Base-by-base conservation (phyloP, 2,797 vertebrate species). In the Tauraco hartlaubi region DNA sequence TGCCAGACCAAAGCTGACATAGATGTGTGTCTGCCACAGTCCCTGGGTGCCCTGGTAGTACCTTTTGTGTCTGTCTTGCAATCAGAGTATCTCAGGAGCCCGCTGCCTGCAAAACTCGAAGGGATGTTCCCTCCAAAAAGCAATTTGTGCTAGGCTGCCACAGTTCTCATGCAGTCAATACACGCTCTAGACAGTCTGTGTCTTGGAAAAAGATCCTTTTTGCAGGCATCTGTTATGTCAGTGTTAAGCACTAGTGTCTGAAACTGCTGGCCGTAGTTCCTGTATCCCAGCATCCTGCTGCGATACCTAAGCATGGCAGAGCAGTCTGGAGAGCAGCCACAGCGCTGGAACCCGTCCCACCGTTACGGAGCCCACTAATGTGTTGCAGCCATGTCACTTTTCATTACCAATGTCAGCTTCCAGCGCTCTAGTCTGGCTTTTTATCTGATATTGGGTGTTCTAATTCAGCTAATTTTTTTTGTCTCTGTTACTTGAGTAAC, bases 181-280 rank as follows among this genome's bases (percentile, higher is more conserved):
- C 7, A 28, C 3, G 0, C 61, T 80, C 41, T 83, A 74, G 81
- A 43, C 64, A 63, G 59, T 10, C 55, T 59, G 1, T 0, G 1
- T 67, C 75, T 88, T 56, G 4, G 19, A 85, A 72, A 85, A 83
- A 88, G 29, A 59, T 82, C 48, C 33, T 90, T 90, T 96, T 62
- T 74, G 37, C 14, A 69, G 43, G 33, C 74, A 52, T 87, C 85
- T 92, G 20, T 91, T 85, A 31, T 83, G 88, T 69, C 75, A 73
- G 44, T 22, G 51, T 69, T 86, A 63, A 90, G 77, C 58, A 49
- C 23, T 7, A 44, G 52, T 69, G 85, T 94, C 90, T 95, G 80
- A 88, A 90, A 90, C 62, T 29, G 35, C 88, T 96, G 93, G 83
- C 95, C 78, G 63, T 19, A 33, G 48, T 82, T 94, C 51, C 83